Evolutionary conservation across 2,113 vertebrate species (phyloP), one percentile per base, ranked within the genome.

Genomic region (Anseranas semipalmata): DNA sequence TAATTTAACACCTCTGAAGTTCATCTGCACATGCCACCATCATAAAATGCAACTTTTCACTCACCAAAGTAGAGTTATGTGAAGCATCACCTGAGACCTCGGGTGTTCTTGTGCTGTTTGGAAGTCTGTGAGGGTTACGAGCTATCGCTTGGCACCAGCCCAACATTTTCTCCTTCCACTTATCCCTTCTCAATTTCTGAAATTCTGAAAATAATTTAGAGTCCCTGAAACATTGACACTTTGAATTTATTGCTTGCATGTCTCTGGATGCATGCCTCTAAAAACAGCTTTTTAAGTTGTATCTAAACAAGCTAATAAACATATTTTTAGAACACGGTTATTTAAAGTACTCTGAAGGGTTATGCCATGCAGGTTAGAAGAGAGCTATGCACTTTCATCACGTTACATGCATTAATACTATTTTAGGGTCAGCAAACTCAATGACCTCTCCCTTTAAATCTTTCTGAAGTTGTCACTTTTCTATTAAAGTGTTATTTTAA

Each of bases 201-300:
- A 98, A 98, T 98, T 97, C 98, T 98, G 98, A 98, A 98, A 98
- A 98, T 98, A 98, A 98, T 98, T 98, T 98, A 98, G 95, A 98
- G 97, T 97, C 97, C 98, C 98, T 98, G 97, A 98, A 98, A 98
- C 96, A 98, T 71, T 95, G 93, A 95, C 83, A 74, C 75, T 97
- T 96, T 48, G 41, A 96, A 89, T 88, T 85, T 93, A 63, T 94
- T 89, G 67, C 4, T 25, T 87, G 89, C 87, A 93, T 70, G 90
- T 81, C 78, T 97, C 90, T 97, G 97, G 96, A 95, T 78, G 92
- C 75, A 97, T 79, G 96, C 66, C 83, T 92, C 95, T 59, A 88
- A 97, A 92, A 92, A 96, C 71, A 94, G 87, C 70, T 88, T 87
- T 91, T 95, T 10, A 92, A 75, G 28, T 65, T 80, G 71, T 21